These are phyloP conservation scores for Butorides virescens DNA, from an alignment of 2,113 vertebrate species.

Conservation along the genomic window DNA sequence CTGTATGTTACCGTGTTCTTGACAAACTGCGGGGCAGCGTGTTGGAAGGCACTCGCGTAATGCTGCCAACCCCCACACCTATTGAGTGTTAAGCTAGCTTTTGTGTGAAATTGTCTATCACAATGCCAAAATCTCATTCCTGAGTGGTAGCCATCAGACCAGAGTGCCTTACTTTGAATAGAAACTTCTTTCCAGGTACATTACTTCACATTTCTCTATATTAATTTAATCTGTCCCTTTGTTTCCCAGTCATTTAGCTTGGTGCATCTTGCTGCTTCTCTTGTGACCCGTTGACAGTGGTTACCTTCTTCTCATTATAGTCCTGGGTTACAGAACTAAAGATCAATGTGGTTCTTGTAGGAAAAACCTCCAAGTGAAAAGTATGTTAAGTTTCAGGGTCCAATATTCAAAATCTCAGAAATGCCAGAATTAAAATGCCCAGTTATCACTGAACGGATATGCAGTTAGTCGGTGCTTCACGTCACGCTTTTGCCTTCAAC, in stretches of 20 bases:
- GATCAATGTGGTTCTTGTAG: neutral
- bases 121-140: neutral
- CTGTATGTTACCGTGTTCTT: neutral
- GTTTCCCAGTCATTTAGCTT: neutral
- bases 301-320: neutral
- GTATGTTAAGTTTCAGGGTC: neutral
- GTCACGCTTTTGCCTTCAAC: neutral
- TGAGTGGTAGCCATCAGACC: neutral
- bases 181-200: neutral
- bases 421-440: neutral
- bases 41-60: neutral
- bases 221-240: neutral
- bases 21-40: rapidly evolving
- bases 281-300: neutral
- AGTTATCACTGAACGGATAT: neutral
- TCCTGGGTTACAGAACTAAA: neutral
- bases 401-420: neutral
- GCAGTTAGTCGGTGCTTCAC: neutral
- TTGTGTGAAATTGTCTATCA: neutral
- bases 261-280: neutral
- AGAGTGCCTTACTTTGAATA: neutral
- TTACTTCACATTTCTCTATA: neutral
- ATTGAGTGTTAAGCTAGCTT: neutral
- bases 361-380: neutral
- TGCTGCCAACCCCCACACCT: neutral